Evolutionary conservation across 30 jellyfish, hydroid and myxozoan genomes (phyloP).

Genomic region (Pseudorhiza aurosa): DNA sequence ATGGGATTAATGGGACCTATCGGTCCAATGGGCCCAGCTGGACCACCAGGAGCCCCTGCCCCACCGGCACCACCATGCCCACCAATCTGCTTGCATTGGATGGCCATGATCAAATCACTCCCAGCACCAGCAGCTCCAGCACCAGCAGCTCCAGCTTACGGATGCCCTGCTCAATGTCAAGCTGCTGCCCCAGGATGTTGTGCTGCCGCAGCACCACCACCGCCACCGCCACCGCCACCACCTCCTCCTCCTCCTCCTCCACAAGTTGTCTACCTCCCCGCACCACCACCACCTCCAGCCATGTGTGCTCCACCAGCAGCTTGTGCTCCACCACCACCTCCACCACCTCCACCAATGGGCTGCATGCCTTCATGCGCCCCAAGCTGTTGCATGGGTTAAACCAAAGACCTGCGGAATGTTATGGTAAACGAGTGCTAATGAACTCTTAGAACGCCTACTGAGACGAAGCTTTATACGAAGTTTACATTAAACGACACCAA

Average conservation of each 20-base stretch:
- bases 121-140: constrained; percentile 81
- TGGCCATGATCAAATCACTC: constrained; percentile 67
- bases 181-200: constrained; percentile 76
- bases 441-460: constrained; percentile 33
- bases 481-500: neutral
- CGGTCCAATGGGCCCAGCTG: constrained; percentile 93
- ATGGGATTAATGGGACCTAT: constrained; percentile 75
- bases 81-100: constrained; percentile 91
- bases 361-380: constrained; percentile 82
- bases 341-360: constrained; percentile 69
- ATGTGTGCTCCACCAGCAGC: constrained; percentile 82
- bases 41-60: constrained; percentile 94
- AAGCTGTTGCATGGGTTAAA: constrained; percentile 78
- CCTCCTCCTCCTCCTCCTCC: constrained; percentile 89
- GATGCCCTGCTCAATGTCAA: constrained; percentile 83
- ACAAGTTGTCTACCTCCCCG: constrained; percentile 64
- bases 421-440: constrained; percentile 14
- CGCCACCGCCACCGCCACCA: constrained; percentile 95
- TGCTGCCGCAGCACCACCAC: constrained; percentile 85
- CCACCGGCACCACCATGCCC: constrained; percentile 98
- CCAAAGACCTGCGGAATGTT: neutral
- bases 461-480: neutral
- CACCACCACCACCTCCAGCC: constrained; percentile 97
- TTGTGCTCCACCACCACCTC: constrained; percentile 85
- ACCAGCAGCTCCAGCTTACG: constrained; percentile 66